phyloP scores from a whole-genome alignment of 2,113 vertebrate species.

The Anas platyrhynchos region DNA sequence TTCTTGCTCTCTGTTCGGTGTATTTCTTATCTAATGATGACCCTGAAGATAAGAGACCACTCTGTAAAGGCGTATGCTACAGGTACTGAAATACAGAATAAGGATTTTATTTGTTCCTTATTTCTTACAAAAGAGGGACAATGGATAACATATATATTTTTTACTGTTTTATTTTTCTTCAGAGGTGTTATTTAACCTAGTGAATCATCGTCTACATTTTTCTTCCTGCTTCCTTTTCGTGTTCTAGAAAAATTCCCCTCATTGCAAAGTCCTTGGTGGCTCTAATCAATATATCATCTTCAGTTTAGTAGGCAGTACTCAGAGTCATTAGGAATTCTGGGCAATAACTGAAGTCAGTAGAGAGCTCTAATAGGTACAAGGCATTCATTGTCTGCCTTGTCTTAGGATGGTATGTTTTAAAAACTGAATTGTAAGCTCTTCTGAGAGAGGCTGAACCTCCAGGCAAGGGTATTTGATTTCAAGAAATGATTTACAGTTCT shows the following conservation, averaged over 20 bases:
- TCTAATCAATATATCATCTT: neutral
- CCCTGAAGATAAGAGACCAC: neutral
- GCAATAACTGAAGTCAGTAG: neutral
- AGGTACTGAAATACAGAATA: neutral
- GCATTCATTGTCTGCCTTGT: neutral
- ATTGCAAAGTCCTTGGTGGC: neutral
- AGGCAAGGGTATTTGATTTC: neutral
- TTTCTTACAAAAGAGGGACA: neutral
- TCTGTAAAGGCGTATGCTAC: neutral
- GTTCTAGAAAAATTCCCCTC: neutral
- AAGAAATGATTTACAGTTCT: neutral
- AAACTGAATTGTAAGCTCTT: neutral
- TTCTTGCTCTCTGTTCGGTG: neutral
- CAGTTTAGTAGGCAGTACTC: neutral
- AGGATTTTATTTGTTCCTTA: neutral
- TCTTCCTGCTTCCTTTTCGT: neutral
- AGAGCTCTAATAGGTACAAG: neutral
- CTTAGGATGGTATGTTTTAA: neutral
- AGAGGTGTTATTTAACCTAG: neutral
- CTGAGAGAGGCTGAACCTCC: neutral
- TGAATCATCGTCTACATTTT: neutral
- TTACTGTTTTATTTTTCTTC: neutral
- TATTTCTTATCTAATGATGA: neutral
- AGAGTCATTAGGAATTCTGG: conserved; percentile 7
- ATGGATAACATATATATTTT: neutral